Conservation (phyloP, 2,797 vertebrate species). For the Sarcoramphus papa region DNA sequence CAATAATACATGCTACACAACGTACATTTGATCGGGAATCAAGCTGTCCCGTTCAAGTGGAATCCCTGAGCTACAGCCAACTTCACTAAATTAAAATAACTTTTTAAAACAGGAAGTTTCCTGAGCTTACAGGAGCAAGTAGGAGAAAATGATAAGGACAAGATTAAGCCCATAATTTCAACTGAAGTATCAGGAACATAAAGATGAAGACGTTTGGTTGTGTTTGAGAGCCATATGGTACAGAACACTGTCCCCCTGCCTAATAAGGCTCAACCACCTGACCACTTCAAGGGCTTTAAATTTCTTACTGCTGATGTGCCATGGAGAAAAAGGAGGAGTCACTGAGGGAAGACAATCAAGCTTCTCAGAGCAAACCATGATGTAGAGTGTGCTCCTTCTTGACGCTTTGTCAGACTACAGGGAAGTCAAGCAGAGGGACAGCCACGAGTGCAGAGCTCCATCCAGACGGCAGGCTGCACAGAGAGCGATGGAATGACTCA, state of each 20-base stretch:
- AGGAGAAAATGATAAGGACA: neutral
- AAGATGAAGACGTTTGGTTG: neutral
- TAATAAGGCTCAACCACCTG: neutral
- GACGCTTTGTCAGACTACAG: neutral
- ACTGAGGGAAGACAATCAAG: neutral
- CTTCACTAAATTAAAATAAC: neutral
- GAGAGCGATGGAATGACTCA: neutral
- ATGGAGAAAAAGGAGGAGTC: neutral
- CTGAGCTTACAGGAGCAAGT: neutral
- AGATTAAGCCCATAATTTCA: neutral
- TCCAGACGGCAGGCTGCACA: neutral
- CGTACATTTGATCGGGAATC: neutral
- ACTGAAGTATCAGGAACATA: neutral
- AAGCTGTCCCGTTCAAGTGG: fast-evolving
- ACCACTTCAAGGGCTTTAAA: neutral
- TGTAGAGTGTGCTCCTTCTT: neutral
- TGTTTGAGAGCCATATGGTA: fast-evolving
- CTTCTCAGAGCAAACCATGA: neutral
- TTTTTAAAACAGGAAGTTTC: neutral
- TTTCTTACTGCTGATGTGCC: neutral
- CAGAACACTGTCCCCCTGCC: neutral
- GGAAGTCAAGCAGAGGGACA: neutral
- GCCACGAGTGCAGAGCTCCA: neutral
- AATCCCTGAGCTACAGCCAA: neutral
- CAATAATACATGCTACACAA: fast-evolving